phyloP scores from a whole-genome alignment of 2,888 invertebrate genomes.

The Neoascia interrupta region DNA sequence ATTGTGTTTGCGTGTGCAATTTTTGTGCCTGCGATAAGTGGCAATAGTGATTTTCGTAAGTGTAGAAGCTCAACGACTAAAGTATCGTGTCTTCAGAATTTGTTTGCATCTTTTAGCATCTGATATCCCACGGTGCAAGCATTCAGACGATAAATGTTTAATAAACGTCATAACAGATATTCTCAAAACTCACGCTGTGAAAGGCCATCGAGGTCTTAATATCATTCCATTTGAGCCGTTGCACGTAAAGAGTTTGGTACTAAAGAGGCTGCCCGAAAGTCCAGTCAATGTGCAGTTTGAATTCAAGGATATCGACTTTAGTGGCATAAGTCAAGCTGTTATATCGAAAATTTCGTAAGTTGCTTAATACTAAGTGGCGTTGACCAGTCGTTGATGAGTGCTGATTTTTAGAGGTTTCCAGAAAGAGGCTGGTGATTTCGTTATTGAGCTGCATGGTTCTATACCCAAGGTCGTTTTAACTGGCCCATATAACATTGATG shows the following conservation, averaged over 20 bases:
- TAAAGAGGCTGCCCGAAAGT: conserved; percentile 74
- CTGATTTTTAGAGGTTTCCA: conserved; percentile 33
- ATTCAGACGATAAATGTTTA: conserved; percentile 17
- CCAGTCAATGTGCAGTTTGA: conserved; percentile 76
- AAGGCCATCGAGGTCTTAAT: conserved; percentile 74
- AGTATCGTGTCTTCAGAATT: no score
- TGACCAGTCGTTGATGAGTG: background rate
- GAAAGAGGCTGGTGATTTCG: conserved; percentile 13
- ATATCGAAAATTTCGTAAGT: conserved; percentile 72
- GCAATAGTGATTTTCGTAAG: conserved; percentile 30
- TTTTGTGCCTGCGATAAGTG: background rate
- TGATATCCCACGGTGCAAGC: conserved; percentile 29
- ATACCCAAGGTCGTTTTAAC: conserved; percentile 72
- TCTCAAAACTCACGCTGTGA: background rate
- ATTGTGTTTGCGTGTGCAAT: conserved; percentile 1
- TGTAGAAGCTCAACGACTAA: background rate
- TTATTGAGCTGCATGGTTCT: conserved; percentile 70
- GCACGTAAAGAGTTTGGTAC: conserved; percentile 72
- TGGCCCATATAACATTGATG: conserved; percentile 75
- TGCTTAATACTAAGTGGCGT: background rate
- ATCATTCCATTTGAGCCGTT: conserved; percentile 76
- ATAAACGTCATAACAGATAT: background rate
- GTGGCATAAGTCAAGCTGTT: conserved; percentile 72
- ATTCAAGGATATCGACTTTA: conserved; percentile 74
- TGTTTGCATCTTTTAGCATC: conserved; percentile 41